phyloP scores from a whole-genome alignment of 2,888 invertebrate genomes.

The Clusia tigrina region DNA sequence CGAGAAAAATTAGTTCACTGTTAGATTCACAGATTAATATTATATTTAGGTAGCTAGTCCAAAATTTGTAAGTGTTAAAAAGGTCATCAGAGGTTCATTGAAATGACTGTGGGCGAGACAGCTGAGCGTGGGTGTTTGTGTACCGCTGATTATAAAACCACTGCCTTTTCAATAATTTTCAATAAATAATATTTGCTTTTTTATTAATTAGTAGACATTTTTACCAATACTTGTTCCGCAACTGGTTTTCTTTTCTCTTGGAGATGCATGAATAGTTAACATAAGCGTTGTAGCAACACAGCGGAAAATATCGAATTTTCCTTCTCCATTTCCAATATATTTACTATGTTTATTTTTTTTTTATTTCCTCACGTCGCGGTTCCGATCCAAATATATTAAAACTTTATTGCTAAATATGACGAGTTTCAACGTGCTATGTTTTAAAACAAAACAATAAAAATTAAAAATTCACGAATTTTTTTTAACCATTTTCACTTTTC shows the following conservation, averaged over 20 bases:
- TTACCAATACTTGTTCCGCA: background rate
- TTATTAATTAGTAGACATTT: background rate
- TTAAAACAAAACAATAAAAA: background rate
- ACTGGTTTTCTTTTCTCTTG: background rate
- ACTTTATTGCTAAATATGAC: too few species aligned
- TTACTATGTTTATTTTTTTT: background rate
- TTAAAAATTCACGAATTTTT: background rate
- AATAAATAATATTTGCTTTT: background rate
- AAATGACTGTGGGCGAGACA: too few species aligned
- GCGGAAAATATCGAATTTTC: constrained; percentile 54
- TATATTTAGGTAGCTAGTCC: too few species aligned
- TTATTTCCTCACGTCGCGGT: background rate
- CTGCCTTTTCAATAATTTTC: constrained; percentile 29
- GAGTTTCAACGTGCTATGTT: too few species aligned
- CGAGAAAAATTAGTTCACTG: too few species aligned
- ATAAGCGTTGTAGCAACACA: constrained; percentile 8
- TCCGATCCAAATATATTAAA: too few species aligned
- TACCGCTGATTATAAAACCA: constrained; percentile 49
- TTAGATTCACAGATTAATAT: too few species aligned
- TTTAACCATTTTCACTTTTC: constrained; percentile 36
- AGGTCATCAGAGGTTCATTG: too few species aligned
- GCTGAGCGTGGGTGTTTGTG: constrained; percentile 24
- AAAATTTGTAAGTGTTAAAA: too few species aligned
- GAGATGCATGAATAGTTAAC: background rate
- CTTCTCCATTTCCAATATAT: too few species aligned